A percentile compares a stretch with the other conserved stretches of the same genome.
Conservation (phyloP, 2,113 vertebrate genomes). For the Tretioscincus oriximinensis region DNA sequence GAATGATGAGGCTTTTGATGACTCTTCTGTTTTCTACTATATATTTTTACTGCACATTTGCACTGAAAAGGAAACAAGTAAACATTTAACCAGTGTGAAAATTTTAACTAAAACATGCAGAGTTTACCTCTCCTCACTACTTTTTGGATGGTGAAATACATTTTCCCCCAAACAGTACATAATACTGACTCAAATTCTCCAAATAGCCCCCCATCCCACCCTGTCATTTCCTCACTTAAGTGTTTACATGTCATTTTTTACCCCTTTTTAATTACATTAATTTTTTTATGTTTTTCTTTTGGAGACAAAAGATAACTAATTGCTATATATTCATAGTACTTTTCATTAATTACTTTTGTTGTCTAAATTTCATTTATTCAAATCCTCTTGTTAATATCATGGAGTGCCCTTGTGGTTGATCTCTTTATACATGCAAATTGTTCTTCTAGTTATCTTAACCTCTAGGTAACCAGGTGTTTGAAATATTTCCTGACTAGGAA, state of each 20-base stretch:
- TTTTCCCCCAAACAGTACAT: no score
- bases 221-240: no score
- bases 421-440: not conserved
- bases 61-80: slow-evolving; percentile 29
- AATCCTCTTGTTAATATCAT: slow-evolving; percentile 11
- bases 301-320: not conserved
- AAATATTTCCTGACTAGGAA: not conserved
- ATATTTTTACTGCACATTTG: slow-evolving; percentile 37
- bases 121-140: slow-evolving; percentile 18
- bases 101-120: slow-evolving; percentile 41
- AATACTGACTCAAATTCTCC: no score
- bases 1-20: slow-evolving; percentile 27
- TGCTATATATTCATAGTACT: not conserved
- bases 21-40: slow-evolving; percentile 18
- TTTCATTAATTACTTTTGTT: not conserved
- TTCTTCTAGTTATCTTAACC: not conserved
- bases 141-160: slow-evolving; percentile 29
- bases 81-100: slow-evolving; percentile 37
- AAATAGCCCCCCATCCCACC: no score
- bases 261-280: not conserved
- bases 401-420: not conserved
- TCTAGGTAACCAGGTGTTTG: not conserved
- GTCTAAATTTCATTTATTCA: slow-evolving; percentile 10
- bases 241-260: slow-evolving; percentile 18
- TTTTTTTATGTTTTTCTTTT: not conserved